A percentile compares a stretch with the other conserved stretches of the same genome.
Evolutionary conservation across 2,797 vertebrate species (phyloP).

Genomic region (Lagorchestes hirsutus): DNA sequence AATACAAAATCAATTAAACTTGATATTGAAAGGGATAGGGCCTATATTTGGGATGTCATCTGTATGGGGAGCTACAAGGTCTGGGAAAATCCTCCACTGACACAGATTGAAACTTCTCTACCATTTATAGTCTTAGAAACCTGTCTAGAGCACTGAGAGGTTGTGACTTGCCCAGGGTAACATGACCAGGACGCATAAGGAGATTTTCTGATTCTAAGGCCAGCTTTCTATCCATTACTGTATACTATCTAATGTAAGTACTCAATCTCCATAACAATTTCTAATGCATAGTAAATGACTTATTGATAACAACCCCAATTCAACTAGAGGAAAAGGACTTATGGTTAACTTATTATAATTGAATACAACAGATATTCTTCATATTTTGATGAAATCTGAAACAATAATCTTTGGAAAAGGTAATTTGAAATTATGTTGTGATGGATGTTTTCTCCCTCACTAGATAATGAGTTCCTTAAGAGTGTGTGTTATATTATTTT

Average conservation of each 20-base stretch:
- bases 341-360: slow-evolving; percentile 53
- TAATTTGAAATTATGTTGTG: background rate
- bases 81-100: background rate
- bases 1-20: slow-evolving; percentile 42
- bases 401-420: background rate
- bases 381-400: slow-evolving; percentile 33
- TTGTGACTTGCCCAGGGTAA: background rate
- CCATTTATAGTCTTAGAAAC: background rate
- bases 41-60: background rate
- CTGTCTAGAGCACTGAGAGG: background rate
- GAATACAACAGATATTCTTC: slow-evolving; percentile 28
- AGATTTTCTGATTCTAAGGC: background rate
- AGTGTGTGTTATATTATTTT: background rate
- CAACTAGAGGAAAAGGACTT: slow-evolving; percentile 22
- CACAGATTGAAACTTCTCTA: background rate
- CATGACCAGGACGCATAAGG: background rate
- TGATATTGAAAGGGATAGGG: background rate
- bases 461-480: background rate
- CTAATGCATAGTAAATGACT: background rate
- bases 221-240: background rate
- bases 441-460: slow-evolving; percentile 2
- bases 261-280: slow-evolving; percentile 11
- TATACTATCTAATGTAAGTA: background rate
- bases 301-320: slow-evolving; percentile 32
- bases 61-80: background rate